Conservation (phyloP, 2,888 invertebrate species). For the Sphecodes monilicornis region DNA sequence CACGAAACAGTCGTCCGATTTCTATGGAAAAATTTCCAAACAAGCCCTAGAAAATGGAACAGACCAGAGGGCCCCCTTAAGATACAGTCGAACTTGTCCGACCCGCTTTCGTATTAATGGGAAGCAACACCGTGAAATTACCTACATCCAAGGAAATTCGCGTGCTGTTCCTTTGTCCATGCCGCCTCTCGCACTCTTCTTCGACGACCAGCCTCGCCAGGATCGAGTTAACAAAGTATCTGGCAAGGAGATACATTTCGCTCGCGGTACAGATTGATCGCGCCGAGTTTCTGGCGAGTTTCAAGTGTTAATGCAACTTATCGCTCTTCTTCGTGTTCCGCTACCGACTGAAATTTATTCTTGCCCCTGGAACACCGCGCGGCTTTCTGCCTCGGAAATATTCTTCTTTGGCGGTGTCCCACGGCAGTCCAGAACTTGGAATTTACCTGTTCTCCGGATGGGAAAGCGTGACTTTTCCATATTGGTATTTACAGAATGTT, state of each 20-base stretch:
- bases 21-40: neutral
- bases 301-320: slow-evolving; percentile 62
- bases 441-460: neutral
- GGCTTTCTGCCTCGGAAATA: slow-evolving; percentile 45
- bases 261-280: slow-evolving; percentile 57
- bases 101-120: slow-evolving; percentile 74
- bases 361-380: slow-evolving; percentile 19
- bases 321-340: slow-evolving; percentile 58
- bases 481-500: neutral
- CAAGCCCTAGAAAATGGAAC: neutral
- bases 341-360: slow-evolving; percentile 50
- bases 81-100: slow-evolving; percentile 38
- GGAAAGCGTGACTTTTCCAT: neutral
- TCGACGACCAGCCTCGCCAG: slow-evolving; percentile 45
- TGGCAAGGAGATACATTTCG: slow-evolving; percentile 45
- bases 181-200: slow-evolving; percentile 33
- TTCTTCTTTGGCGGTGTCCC: slow-evolving; percentile 33
- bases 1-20: neutral
- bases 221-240: slow-evolving; percentile 64
- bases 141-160: slow-evolving; percentile 70
- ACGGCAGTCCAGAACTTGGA: neutral
- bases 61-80: slow-evolving; percentile 25
- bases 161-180: slow-evolving; percentile 41
- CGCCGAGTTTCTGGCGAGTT: slow-evolving; percentile 62
- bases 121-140: slow-evolving; percentile 81